Conservation (phyloP, 2,797 vertebrate species). For the Simalia tracyae region DNA sequence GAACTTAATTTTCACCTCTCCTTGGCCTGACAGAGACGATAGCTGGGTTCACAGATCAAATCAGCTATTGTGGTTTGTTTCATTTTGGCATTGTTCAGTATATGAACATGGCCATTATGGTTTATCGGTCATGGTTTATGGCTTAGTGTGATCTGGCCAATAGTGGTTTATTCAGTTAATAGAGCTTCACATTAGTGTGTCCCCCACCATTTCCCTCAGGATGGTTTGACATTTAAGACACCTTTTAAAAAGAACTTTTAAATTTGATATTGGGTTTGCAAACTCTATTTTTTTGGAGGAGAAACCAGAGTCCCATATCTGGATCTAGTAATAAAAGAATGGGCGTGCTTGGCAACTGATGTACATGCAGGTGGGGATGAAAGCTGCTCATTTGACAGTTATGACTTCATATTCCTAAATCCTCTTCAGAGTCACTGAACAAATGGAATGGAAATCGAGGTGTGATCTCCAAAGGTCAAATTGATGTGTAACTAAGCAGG, state of each 20-base stretch:
- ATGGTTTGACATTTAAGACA: not conserved
- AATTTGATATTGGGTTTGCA: not conserved
- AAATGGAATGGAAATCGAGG: constrained; percentile 58
- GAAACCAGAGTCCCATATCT: not conserved
- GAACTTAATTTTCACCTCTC: not conserved
- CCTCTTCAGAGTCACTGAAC: constrained; percentile 49
- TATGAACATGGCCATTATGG: not conserved
- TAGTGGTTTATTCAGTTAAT: not conserved
- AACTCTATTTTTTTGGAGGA: not conserved
- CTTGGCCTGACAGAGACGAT: not conserved
- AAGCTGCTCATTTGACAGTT: constrained; percentile 21
- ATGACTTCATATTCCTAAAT: constrained; percentile 14
- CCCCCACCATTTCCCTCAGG: not conserved
- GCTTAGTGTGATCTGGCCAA: not conserved
- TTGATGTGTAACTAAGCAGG: not conserved
- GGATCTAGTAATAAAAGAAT: not conserved
- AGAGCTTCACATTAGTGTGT: not conserved
- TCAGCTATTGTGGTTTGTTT: not conserved
- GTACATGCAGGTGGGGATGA: not conserved
- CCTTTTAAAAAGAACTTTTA: too few species aligned
- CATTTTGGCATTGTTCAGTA: not conserved
- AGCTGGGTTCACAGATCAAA: not conserved
- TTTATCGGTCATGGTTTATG: not conserved
- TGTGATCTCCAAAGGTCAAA: not conserved
- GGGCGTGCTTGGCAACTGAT: not conserved